phyloP scores from a whole-genome alignment of 2,797 vertebrate genomes.

The Saguinus oedipus region DNA sequence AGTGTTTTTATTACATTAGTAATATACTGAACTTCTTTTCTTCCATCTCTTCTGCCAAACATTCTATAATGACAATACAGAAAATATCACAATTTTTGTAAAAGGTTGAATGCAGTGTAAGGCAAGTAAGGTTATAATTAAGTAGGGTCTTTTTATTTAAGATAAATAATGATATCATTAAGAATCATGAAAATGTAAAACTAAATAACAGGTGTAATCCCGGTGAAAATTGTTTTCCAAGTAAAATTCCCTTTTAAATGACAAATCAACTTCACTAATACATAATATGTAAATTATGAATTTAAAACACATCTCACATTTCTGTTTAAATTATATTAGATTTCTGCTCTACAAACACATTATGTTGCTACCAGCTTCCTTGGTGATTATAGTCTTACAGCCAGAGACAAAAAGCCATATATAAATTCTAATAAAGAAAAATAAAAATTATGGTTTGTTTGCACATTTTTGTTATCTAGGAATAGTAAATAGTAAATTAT shows the following conservation, averaged over 20 bases:
- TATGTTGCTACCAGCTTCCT: background rate
- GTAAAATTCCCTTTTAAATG: constrained; percentile 34
- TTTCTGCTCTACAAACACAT: constrained; percentile 25
- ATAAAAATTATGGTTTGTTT: background rate
- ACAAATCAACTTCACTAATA: constrained; percentile 21
- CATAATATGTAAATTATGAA: constrained; percentile 45
- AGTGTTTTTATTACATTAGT: constrained; percentile 47
- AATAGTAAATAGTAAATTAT: background rate
- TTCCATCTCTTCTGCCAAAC: background rate
- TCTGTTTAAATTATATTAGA: constrained; percentile 42
- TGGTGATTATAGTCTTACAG: constrained; percentile 8
- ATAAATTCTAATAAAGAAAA: constrained; percentile 1
- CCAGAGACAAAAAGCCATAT: background rate
- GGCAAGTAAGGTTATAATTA: constrained; percentile 44
- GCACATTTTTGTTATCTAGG: background rate
- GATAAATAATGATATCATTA: constrained; percentile 39
- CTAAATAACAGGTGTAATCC: background rate
- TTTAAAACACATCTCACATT: constrained; percentile 20
- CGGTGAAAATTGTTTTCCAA: constrained; percentile 14
- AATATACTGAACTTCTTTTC: background rate
- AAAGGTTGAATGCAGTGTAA: background rate
- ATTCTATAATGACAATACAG: constrained; percentile 41
- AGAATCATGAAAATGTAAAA: constrained; percentile 22
- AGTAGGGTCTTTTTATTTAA: constrained; percentile 12
- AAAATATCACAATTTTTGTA: constrained; percentile 27